Evolutionary conservation across 1,140 invertebrate genomes (phyloP).

Genomic region (Octopus sinensis): DNA sequence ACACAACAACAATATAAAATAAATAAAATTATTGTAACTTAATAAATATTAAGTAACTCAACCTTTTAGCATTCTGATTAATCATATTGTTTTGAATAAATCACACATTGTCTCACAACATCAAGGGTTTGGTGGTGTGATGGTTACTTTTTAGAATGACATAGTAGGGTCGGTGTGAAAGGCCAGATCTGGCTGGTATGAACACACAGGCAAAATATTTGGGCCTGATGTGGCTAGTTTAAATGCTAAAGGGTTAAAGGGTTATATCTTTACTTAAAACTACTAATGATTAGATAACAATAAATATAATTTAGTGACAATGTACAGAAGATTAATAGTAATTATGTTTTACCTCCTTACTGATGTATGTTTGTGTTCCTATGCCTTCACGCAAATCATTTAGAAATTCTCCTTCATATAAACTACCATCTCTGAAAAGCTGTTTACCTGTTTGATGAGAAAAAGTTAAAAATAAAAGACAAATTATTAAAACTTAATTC

Average conservation of each 20-base stretch:
- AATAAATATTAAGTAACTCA: no score
- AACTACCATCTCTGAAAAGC: not conserved
- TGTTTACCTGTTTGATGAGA: not conserved
- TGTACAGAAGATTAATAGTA: not conserved
- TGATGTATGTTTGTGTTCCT: slow-evolving; percentile 48
- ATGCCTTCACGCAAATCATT: slow-evolving; percentile 33
- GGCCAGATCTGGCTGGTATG: not conserved
- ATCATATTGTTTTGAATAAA: no score
- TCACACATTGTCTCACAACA: no score
- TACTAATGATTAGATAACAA: not conserved
- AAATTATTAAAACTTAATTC: not conserved
- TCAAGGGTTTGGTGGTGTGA: no score
- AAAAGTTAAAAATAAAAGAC: not conserved
- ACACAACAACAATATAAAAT: no score
- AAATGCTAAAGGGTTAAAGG: not conserved
- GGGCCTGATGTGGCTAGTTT: not conserved
- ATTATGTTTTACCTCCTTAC: slow-evolving; percentile 41
- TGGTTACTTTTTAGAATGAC: no score
- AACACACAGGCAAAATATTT: not conserved
- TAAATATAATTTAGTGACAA: not conserved
- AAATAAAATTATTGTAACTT: no score
- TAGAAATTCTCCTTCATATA: slow-evolving; percentile 35
- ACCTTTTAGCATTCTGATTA: no score
- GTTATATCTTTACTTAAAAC: not conserved
- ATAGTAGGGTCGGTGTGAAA: no score